phyloP scores from a whole-genome alignment of 2,888 invertebrate genomes.

The Ptychoptera albimana region DNA sequence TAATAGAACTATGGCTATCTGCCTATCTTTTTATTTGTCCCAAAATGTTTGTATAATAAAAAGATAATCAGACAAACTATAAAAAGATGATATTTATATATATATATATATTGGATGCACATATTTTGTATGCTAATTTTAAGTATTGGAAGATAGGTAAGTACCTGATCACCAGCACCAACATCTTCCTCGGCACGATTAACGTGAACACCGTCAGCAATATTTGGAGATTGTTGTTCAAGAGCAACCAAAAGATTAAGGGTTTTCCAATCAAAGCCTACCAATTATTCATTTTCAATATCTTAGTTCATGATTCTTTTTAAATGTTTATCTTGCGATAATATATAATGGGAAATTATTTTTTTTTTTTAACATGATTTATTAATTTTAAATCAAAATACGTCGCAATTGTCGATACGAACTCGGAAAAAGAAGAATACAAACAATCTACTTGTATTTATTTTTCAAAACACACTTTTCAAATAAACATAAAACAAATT shows the following conservation, averaged over 20 bases:
- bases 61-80: neutral
- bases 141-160: conserved; percentile 13
- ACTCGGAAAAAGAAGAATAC: too few relatives aligned
- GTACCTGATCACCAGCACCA: conserved; percentile 97
- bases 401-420: too few relatives aligned
- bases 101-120: conserved; percentile 1
- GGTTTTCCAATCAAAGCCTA: conserved; percentile 99
- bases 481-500: too few relatives aligned
- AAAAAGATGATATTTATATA: conserved; percentile 4
- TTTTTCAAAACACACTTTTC: too few relatives aligned
- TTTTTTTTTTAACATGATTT: too few relatives aligned
- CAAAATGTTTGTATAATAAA: neutral
- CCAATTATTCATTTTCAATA: conserved; percentile 13
- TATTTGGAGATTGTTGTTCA: conserved; percentile 92
- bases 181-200: conserved; percentile 76
- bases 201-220: conserved; percentile 86
- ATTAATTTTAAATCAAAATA: too few relatives aligned
- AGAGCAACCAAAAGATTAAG: conserved; percentile 97
- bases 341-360: too few relatives aligned
- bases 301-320: too few relatives aligned
- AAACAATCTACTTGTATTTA: too few relatives aligned
- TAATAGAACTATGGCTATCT: too few relatives aligned
- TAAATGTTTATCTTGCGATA: too few relatives aligned
- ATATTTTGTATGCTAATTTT: conserved; percentile 11
- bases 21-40: too few relatives aligned